phyloP scores from a whole-genome alignment of 2,797 vertebrate species.

The Liasis olivaceus region DNA sequence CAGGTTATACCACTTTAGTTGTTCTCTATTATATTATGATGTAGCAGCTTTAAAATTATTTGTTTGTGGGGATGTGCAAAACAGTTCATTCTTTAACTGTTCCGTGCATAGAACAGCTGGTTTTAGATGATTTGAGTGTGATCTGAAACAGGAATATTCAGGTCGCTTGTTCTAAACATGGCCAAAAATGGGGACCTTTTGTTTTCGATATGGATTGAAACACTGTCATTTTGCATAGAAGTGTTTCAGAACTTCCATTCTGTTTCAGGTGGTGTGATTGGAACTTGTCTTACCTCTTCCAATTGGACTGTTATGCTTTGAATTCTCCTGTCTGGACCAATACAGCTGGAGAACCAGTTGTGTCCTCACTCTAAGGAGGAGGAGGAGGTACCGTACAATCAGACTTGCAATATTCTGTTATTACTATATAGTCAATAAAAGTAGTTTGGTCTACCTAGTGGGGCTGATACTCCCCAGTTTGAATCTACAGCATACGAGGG shows the following conservation, averaged over 20 bases:
- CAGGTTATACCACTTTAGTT: neutral
- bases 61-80: neutral
- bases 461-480: neutral
- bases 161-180: neutral
- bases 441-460: neutral
- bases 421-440: neutral
- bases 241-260: neutral
- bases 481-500: neutral
- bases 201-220: neutral
- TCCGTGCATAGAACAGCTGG: neutral
- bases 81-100: neutral
- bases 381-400: neutral
- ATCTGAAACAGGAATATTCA: neutral
- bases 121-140: neutral
- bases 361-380: neutral
- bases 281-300: neutral
- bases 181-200: no score
- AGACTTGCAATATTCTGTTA: neutral
- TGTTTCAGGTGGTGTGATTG: neutral
- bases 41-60: neutral
- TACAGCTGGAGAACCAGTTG: neutral
- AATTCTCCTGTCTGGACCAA: neutral
- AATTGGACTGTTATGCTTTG: neutral
- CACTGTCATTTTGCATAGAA: neutral
- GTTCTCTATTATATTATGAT: neutral